phyloP scores from a whole-genome alignment of 2,113 vertebrate genomes.

The Salvelinus alpinus region DNA sequence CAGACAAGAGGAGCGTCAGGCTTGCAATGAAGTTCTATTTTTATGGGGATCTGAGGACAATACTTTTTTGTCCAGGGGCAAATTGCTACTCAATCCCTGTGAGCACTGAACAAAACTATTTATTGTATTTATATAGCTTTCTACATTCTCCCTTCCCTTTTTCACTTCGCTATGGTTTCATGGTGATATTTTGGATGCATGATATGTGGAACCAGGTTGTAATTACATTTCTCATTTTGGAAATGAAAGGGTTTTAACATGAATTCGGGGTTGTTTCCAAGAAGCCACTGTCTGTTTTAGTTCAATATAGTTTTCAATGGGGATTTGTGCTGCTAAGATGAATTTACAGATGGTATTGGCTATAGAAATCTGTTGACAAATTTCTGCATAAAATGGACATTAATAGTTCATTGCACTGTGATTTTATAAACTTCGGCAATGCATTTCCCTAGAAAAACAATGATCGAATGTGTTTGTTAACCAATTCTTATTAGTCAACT shows the following conservation, averaged over 20 bases:
- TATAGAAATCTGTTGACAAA: slow-evolving; percentile 49
- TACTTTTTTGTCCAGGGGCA: slow-evolving; percentile 51
- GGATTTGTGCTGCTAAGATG: slow-evolving; percentile 51
- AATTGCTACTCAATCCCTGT: slow-evolving; percentile 52
- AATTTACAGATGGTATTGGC: slow-evolving; percentile 33
- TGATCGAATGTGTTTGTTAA: neutral
- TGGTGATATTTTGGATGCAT: slow-evolving; percentile 49
- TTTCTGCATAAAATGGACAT: slow-evolving; percentile 28
- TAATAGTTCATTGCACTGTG: slow-evolving; percentile 46
- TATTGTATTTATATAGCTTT: slow-evolving; percentile 94
- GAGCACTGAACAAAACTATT: slow-evolving; percentile 87
- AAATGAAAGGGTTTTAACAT: slow-evolving; percentile 52
- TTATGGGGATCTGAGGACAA: slow-evolving; percentile 34
- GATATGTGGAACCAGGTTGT: slow-evolving; percentile 63
- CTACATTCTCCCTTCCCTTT: slow-evolving; percentile 54
- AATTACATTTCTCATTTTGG: slow-evolving; percentile 44
- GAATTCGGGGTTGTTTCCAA: slow-evolving; percentile 44
- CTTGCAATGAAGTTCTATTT: slow-evolving; percentile 39
- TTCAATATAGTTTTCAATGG: slow-evolving; percentile 11
- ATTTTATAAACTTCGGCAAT: slow-evolving; percentile 24
- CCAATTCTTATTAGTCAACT: neutral
- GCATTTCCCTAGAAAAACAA: slow-evolving; percentile 11
- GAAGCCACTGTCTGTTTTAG: slow-evolving; percentile 41
- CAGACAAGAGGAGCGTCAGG: slow-evolving; percentile 36
- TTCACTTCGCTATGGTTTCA: slow-evolving; percentile 61